Evolutionary conservation across 1,140 invertebrate genomes (phyloP).

Genomic region (Marisa cornuarietis): DNA sequence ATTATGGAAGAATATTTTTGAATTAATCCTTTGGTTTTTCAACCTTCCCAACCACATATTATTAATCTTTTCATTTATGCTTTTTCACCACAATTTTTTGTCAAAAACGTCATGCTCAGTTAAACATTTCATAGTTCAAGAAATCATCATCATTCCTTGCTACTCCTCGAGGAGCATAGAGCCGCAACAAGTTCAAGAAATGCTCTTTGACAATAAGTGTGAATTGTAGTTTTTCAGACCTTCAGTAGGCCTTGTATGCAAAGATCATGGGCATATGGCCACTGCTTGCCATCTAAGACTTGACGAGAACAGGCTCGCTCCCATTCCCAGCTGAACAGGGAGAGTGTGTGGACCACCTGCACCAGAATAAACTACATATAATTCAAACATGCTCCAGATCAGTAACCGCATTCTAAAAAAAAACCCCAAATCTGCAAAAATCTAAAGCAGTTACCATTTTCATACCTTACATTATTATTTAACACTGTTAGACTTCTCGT

Average conservation of each 20-base stretch:
- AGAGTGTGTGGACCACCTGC: conserved; percentile 52
- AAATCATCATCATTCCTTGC: no score
- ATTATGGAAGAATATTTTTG: no score
- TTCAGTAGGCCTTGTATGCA: conserved; percentile 48
- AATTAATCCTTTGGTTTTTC: no score
- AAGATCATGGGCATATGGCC: conserved; percentile 52
- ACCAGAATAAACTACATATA: conserved; percentile 15
- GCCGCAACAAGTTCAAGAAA: neutral
- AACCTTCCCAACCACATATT: no score
- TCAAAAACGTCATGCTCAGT: neutral
- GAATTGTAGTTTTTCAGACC: conserved; percentile 21
- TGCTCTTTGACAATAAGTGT: neutral
- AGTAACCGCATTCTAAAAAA: neutral
- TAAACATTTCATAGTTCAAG: neutral
- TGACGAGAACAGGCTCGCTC: conserved; percentile 46
- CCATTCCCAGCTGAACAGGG: conserved; percentile 47
- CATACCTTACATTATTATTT: no score
- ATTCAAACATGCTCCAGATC: no score
- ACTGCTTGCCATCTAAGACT: conserved; percentile 38
- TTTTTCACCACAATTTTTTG: neutral
- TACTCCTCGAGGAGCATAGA: no score
- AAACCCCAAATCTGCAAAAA: no score
- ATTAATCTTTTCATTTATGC: no score
- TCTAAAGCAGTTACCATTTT: no score
- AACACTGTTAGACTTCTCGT: no score